These are phyloP conservation scores for Rhinophrynus dorsalis DNA, from an alignment of 2,797 vertebrate genomes.

Conservation along the genomic window DNA sequence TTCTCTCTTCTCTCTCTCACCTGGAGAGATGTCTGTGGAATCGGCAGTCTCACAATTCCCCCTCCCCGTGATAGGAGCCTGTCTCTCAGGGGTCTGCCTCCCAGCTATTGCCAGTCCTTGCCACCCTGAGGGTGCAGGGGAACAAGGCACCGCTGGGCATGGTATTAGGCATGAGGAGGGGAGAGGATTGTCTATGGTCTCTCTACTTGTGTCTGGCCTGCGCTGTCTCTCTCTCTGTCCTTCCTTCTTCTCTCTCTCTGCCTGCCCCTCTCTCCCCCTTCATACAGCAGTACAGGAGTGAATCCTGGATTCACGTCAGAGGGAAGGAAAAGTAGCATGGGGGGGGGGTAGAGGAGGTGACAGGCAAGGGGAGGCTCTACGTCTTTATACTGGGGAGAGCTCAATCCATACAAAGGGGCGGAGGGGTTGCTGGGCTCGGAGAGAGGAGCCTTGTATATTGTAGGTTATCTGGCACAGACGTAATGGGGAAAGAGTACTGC, in stretches of 20 bases:
- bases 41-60: slow-evolving; percentile 2
- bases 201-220: background rate
- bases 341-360: background rate
- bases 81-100: background rate
- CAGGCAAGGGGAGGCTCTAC: too few species aligned
- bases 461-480: too few species aligned
- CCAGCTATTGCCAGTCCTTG: background rate
- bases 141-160: background rate
- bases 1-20: background rate
- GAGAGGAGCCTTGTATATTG: too few species aligned
- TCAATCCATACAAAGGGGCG: too few species aligned
- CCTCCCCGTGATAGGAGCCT: background rate
- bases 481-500: too few species aligned
- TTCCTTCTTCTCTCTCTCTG: background rate
- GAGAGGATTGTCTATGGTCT: background rate
- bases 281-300: slow-evolving; percentile 25
- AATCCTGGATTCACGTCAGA: slow-evolving; percentile 39
- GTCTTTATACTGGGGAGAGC: too few species aligned
- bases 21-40: slow-evolving; percentile 12
- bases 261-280: background rate
- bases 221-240: background rate
- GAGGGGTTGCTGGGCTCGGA: too few species aligned
- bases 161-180: background rate
- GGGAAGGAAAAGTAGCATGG: slow-evolving; percentile 22
- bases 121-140: slow-evolving; percentile 6